Conservation (phyloP, 23 tunicate genomes). For the Botrylloides violaceus region DNA sequence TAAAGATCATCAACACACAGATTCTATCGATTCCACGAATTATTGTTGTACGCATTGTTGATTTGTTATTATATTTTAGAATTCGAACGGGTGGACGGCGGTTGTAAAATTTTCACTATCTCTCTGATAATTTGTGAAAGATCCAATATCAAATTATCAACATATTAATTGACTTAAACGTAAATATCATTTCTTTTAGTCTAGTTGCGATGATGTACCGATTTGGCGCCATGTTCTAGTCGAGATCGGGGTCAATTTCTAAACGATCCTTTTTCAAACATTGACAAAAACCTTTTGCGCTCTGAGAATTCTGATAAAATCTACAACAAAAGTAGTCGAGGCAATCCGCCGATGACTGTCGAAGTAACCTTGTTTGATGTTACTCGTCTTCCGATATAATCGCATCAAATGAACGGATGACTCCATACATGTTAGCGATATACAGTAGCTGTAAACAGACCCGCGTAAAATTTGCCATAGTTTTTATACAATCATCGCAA, state of each 20-base stretch:
- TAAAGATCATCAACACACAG: too few species aligned
- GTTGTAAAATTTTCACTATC: too few species aligned
- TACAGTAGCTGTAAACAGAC: background rate
- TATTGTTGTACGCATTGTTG: too few species aligned
- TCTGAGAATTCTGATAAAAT: slow-evolving; percentile 12
- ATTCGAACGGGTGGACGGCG: too few species aligned
- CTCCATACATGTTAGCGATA: background rate
- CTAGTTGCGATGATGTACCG: background rate
- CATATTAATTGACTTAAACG: too few species aligned
- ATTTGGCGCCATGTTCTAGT: slow-evolving; percentile 12
- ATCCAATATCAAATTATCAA: too few species aligned
- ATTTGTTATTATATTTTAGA: too few species aligned
- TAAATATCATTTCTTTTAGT: too few species aligned
- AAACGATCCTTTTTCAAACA: slow-evolving; percentile 19
- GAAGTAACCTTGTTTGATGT: background rate
- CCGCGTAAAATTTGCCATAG: background rate
- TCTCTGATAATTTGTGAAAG: too few species aligned
- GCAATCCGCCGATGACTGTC: background rate
- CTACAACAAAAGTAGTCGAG: background rate
- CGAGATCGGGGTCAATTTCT: slow-evolving; percentile 19
- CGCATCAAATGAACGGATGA: background rate
- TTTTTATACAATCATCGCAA: too few species aligned
- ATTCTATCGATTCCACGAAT: too few species aligned
- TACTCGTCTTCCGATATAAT: background rate
- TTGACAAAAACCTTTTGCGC: slow-evolving; percentile 6